A percentile compares a stretch with the other conserved stretches of the same genome.
These are phyloP conservation scores for Nasonia longicornis DNA, from an alignment of 1,140 invertebrate species.

Conservation along the genomic window DNA sequence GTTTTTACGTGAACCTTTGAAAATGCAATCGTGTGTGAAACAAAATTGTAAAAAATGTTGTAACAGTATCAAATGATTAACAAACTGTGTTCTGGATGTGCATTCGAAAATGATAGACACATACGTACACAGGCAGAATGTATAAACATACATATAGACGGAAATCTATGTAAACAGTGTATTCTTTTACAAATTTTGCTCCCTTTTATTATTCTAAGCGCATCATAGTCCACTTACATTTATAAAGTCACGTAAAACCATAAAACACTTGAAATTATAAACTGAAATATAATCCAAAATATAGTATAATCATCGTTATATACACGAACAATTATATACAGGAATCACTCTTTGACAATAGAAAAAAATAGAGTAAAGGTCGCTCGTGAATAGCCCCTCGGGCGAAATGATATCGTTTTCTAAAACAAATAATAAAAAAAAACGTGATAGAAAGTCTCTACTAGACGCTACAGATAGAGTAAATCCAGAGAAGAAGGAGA, in stretches of 20 bases:
- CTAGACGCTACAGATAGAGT: not conserved
- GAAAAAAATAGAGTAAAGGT: slow-evolving; percentile 7
- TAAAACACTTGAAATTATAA: slow-evolving; percentile 35
- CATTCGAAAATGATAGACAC: slow-evolving; percentile 23
- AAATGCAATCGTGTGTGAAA: slow-evolving; percentile 16
- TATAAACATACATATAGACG: not conserved
- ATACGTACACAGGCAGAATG: slow-evolving; percentile 16
- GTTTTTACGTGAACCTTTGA: slow-evolving; percentile 24
- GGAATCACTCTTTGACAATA: not conserved
- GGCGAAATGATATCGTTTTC: not conserved
- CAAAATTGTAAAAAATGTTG: not conserved
- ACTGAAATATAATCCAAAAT: slow-evolving; percentile 23
- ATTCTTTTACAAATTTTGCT: slow-evolving; percentile 1
- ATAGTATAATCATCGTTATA: slow-evolving; percentile 4
- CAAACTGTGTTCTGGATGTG: slow-evolving; percentile 23
- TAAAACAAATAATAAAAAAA: not conserved
- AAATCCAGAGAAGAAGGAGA: slow-evolving; percentile 26
- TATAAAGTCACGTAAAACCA: slow-evolving; percentile 42
- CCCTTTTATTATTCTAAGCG: slow-evolving; percentile 35
- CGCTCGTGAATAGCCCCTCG: slow-evolving; percentile 41
- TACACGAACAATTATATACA: not conserved
- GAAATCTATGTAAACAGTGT: slow-evolving; percentile 12
- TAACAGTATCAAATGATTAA: slow-evolving; percentile 32
- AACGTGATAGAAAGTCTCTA: slow-evolving; percentile 19
- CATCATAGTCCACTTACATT: slow-evolving; percentile 36